Base-by-base conservation (phyloP, 2,888 invertebrate species). In the Smittia aterrima region DNA sequence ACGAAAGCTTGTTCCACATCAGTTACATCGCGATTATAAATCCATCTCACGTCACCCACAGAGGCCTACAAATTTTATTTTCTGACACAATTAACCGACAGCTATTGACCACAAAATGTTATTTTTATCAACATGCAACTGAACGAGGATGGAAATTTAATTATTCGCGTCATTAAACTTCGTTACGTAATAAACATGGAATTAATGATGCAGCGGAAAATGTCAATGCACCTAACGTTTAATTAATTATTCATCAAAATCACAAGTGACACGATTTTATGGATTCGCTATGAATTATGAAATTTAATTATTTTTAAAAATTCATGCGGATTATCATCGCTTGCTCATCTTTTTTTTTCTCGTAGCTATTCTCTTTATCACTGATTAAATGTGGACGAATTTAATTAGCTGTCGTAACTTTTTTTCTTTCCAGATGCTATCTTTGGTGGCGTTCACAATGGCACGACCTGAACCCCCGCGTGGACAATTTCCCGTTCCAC, bases 391-490 rank as follows among this genome's bases (percentile, higher is more conserved):
- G 47, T n/a, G 47, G 16, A 4, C 16, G 16, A 47, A 47, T 47
- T 47, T 47, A 47, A 47, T 47, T 47, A 47, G 13, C 47, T 11
- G 32, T 47, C 47, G 47, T 47, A 32, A 32, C 32, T 32, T 32
- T 32, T 16, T 27, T 74, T 47, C 22, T 66, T 13, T 58, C 53
- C 66, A 81, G 81, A 79, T 82, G 68, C 77, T 84, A 74, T 80
- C 81, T 47, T n/a, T 47, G 13, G 47, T 47, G 47, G 2, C 47
- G 47, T 11, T 47, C 13, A 47, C 47, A 16, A 47, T 79, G 76
- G 86, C 82, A 13, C 80, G 83, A 66, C 85, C 83, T 27, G 84
- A 84, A 76, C 80, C 80, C 73, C 84, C 85, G 41, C 78, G 79
- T 75, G 67, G 66, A 16, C 76, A 76, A 53, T 76, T 75, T 73